Evolutionary conservation across 1,140 invertebrate species (phyloP).

Genomic region (Thaumatotibia leucotreta): DNA sequence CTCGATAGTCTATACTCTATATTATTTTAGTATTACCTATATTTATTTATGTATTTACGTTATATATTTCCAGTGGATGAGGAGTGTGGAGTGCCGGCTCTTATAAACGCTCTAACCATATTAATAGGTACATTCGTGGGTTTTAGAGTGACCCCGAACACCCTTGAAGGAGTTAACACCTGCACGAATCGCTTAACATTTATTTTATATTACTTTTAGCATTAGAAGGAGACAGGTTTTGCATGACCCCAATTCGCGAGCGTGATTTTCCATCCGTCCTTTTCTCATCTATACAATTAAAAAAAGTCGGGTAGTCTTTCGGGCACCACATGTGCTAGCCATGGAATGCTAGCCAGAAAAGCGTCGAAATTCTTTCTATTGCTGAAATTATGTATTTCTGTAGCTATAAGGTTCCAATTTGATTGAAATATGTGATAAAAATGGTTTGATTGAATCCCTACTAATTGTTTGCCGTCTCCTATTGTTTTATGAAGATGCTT

Average conservation of each 20-base stretch:
- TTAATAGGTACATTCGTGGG: slow-evolving; percentile 80
- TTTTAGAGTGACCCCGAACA: slow-evolving; percentile 39
- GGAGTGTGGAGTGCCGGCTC: slow-evolving; percentile 85
- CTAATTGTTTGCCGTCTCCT: not conserved
- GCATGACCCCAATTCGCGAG: no score
- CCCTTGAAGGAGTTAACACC: slow-evolving; percentile 31
- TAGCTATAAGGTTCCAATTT: not conserved
- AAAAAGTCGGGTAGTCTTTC: no score
- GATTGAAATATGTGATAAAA: not conserved
- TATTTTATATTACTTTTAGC: not conserved
- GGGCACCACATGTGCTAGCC: no score
- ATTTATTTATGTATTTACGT: slow-evolving; percentile 27
- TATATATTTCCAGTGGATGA: slow-evolving; percentile 83
- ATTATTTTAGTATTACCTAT: slow-evolving; percentile 23
- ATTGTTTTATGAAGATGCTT: not conserved
- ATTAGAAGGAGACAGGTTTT: not conserved
- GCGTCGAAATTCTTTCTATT: no score
- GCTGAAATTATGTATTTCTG: not conserved
- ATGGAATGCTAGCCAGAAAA: no score
- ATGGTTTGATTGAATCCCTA: not conserved
- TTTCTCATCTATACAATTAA: no score
- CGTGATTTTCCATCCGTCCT: no score
- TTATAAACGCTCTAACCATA: slow-evolving; percentile 84
- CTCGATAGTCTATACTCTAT: no score
- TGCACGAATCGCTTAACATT: not conserved